Base-by-base conservation (phyloP, 2,888 invertebrate genomes). In the Blera fallax region DNA sequence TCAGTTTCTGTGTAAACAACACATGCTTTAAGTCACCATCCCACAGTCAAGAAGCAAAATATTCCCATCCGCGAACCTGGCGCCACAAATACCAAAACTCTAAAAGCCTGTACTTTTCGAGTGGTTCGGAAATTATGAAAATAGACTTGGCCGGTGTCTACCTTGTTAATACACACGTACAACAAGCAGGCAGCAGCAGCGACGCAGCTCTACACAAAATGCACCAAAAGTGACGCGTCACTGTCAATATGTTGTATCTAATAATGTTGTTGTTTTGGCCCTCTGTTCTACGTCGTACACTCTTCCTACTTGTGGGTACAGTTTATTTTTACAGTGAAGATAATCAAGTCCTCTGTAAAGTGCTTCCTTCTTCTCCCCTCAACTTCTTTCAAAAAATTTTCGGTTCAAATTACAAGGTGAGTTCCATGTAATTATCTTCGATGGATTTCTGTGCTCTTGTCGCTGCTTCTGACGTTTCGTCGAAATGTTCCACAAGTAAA, bases 1-100 rank as follows among this genome's bases (percentile, higher is more conserved):
- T 91, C 91, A 90, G 89, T 91, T 91, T 91, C 91, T 91, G 89
- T 89, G 90, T 91, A 91, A 91, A 91, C 90, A 91, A 87, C 88
- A 89, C 77, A 78, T 82, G 87, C 73, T 77, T 82, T 67, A 81
- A 81, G 77, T 82, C 73, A 85, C 65, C 76, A 76, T 85, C 62
- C 76, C 65, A 72, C 72, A 87, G 82, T 73, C 64, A 14, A 74
- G 74, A 62, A 85, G 76, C 80, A 85, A 78, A 87, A 82, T 69
- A 87, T 73, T 81, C 69, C 76, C 82, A 82, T 73, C 81, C 82
- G 77, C 76, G 73, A 78, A 78, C 77, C 69, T 87, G 87, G 87
- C 87, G 87, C 87, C 87, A 87, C 77, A 73, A 62, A 82, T 77
- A 82, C 78, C 77, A 76, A 81, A 72, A 82, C 64, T 80, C 69